phyloP scores from a whole-genome alignment of 1,140 invertebrate species.

The Drosophila equinoxialis region DNA sequence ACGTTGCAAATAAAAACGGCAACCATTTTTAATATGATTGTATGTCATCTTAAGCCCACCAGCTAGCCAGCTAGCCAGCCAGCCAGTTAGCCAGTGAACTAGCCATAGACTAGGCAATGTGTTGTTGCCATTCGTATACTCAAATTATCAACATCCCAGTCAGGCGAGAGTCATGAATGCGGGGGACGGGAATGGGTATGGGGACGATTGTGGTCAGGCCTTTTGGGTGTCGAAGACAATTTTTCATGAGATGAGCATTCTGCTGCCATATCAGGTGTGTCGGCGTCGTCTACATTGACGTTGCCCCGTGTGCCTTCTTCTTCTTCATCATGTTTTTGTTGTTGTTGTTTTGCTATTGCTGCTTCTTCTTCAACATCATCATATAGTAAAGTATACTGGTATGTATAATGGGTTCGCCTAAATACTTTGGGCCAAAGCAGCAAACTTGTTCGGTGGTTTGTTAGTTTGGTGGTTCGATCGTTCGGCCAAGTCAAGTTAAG shows the following conservation, averaged over 20 bases:
- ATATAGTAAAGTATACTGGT: not conserved
- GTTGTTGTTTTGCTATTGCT: not conserved
- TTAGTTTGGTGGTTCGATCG: conserved; percentile 17
- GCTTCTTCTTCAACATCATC: not conserved
- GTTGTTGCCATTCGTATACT: conserved; percentile 76
- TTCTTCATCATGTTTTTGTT: conserved; percentile 10
- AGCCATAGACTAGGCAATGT: conserved; percentile 49
- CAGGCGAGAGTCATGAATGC: conserved; percentile 21
- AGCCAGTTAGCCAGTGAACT: not conserved
- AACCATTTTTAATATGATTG: conserved; percentile 82
- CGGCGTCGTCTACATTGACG: conserved; percentile 20
- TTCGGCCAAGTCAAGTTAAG: conserved; percentile 1
- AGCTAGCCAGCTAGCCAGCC: conserved; percentile 5
- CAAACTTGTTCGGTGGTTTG: conserved; percentile 36
- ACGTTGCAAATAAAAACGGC: conserved; percentile 78
- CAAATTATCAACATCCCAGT: conserved; percentile 75
- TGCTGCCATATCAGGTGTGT: conserved; percentile 63
- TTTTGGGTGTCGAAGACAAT: conserved; percentile 76
- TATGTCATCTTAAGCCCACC: conserved; percentile 78
- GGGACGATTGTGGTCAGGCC: conserved; percentile 27
- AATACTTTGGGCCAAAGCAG: conserved; percentile 58
- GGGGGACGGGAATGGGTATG: not conserved
- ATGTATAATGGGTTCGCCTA: conserved; percentile 73
- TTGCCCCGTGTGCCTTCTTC: conserved; percentile 41
- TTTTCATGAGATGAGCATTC: conserved; percentile 71